phyloP scores from a whole-genome alignment of 2,797 vertebrate genomes.

The Periparus ater region DNA sequence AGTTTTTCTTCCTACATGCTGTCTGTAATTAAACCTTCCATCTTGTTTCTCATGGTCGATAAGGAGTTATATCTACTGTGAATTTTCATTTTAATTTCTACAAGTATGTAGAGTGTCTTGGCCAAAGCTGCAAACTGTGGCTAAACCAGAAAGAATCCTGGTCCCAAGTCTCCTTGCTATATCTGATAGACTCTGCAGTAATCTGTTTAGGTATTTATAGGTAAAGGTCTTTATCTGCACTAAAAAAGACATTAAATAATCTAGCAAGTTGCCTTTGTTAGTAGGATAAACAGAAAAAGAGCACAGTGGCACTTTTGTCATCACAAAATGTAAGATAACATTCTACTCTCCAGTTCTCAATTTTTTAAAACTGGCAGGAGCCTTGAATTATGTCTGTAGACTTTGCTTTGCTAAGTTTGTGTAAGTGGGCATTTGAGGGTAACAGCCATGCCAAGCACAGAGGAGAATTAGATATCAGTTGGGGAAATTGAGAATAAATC shows the following conservation, averaged over 20 bases:
- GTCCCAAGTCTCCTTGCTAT: neutral
- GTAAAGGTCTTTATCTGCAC: neutral
- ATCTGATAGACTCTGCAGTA: neutral
- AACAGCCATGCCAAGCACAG: neutral
- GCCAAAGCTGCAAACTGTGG: neutral
- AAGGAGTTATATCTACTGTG: neutral
- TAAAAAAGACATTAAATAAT: neutral
- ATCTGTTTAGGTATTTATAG: neutral
- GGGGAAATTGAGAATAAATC: constrained; percentile 8
- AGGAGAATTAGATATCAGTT: constrained; percentile 1
- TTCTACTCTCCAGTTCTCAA: neutral
- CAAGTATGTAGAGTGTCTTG: neutral
- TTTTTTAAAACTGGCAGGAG: neutral
- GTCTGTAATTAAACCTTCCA: neutral
- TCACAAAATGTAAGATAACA: neutral
- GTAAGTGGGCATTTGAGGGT: neutral
- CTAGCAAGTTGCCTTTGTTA: constrained; percentile 11
- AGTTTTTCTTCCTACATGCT: neutral
- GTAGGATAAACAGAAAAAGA: neutral
- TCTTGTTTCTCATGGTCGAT: neutral
- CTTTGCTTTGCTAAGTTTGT: neutral
- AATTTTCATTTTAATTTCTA: neutral
- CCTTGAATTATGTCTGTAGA: neutral
- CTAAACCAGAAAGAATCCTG: neutral
- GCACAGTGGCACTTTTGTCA: neutral